phyloP scores from a whole-genome alignment of 2,888 invertebrate genomes.

The Drosophila nr. perissopoda region DNA sequence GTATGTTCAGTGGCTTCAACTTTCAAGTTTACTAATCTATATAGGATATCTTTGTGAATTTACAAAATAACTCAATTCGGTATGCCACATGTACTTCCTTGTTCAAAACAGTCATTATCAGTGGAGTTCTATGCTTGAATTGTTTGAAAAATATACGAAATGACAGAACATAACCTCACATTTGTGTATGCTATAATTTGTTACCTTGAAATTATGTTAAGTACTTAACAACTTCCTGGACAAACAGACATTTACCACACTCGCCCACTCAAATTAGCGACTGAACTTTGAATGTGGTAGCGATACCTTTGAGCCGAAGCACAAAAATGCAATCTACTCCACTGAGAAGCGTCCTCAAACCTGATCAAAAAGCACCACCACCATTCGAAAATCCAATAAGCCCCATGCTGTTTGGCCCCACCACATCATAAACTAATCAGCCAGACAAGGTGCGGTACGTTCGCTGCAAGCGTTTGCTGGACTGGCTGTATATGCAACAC shows the following conservation, averaged over 20 bases:
- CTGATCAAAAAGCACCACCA: not conserved
- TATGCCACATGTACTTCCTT: not conserved
- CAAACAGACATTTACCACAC: slow-evolving; percentile 30
- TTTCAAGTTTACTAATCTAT: not conserved
- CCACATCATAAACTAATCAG: slow-evolving; percentile 75
- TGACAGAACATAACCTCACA: not conserved
- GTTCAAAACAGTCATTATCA: not conserved
- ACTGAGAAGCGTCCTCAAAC: not conserved
- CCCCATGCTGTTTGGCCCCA: slow-evolving; percentile 25
- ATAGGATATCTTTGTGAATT: not conserved
- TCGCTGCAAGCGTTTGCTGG: slow-evolving; percentile 36
- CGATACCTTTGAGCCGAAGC: slow-evolving; percentile 7
- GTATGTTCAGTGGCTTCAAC: not conserved
- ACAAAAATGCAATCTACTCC: slow-evolving; percentile 31
- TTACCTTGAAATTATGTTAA: slow-evolving; percentile 44
- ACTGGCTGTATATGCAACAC: slow-evolving; percentile 24
- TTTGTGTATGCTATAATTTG: slow-evolving; percentile 9
- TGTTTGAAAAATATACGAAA: slow-evolving; percentile 1
- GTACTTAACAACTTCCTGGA: slow-evolving; percentile 46
- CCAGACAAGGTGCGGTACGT: slow-evolving; percentile 56
- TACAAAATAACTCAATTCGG: not conserved
- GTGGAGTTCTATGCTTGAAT: not conserved
- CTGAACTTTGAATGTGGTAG: slow-evolving; percentile 38
- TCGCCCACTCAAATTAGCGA: slow-evolving; percentile 35
- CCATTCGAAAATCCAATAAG: not conserved